Base-by-base conservation (phyloP, 2,888 invertebrate genomes). In the Schizotus pectinicornis region DNA sequence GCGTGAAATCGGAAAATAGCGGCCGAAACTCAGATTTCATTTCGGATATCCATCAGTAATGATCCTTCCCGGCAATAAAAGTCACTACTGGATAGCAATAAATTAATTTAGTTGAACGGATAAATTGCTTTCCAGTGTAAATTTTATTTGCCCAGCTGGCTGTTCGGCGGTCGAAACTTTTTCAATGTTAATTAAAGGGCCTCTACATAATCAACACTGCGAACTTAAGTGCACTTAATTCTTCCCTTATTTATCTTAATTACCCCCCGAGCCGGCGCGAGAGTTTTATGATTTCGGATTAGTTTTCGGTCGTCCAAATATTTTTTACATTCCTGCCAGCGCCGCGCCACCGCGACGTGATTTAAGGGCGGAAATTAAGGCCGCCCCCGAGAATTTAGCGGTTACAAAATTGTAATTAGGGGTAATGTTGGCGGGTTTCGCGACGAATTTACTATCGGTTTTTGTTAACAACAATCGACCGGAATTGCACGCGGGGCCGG, bases 311-410 rank as follows among this genome's bases (percentile, higher is more conserved):
- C 3, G 14, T 33, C 11, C 31, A 56, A 56, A 38, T 45, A 45
- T 45, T 46, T 39, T 22, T 22, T 22, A 30, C 46, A 14, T 57
- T 47, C 34, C 12, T n/a, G 8, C 5, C 6, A 45, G 32, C 41
- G 48, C 31, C 22, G 42, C 22, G n/a, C n/a, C n/a, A n/a, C 9
- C 36, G 30, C 7, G 8, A 13, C 12, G n/a, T 41, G 43, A 57
- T 57, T 57, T 51, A 47, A n/a, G 34, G 31, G 39, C 53, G 59
- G 59, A 59, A 59, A 59, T 59, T 54, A 59, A 59, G 45, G 54
- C 41, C 49, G 38, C 33, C 35, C 33, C 46, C 38, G 42, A 46
- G 43, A 56, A 56, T 50, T 56, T 43, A 43, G 31, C 11, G 9
- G 42, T 30, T 41, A 14, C 11, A 22, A 33, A 45, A 38, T 37